Percentiles rank a stretch among this genome's conserved stretches.
phyloP scores from a whole-genome alignment of 2,888 invertebrate genomes.

The Dorcus hopei region DNA sequence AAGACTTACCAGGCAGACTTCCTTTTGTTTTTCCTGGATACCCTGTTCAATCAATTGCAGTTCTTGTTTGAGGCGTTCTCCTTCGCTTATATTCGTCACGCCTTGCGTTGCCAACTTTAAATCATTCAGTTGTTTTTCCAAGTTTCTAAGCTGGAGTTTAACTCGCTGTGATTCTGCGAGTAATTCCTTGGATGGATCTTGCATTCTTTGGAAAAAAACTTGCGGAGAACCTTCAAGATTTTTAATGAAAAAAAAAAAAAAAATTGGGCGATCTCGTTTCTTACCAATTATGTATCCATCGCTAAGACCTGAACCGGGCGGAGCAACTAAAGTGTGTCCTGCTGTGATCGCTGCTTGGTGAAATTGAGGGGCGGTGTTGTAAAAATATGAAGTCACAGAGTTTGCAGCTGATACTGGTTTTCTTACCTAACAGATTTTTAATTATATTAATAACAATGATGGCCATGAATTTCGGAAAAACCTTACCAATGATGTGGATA shows the following conservation, averaged over 20 bases:
- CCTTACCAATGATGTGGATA: slow-evolving; percentile 40
- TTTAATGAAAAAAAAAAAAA: neutral
- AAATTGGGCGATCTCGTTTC: neutral
- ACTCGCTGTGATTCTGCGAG: slow-evolving; percentile 60
- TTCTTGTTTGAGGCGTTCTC: slow-evolving; percentile 58
- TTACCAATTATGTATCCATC: slow-evolving; percentile 52
- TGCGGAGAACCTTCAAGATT: slow-evolving; percentile 39
- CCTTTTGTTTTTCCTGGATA: slow-evolving; percentile 60
- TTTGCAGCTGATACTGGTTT: slow-evolving; percentile 53
- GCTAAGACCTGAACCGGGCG: slow-evolving; percentile 41
- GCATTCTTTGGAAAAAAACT: slow-evolving; percentile 42
- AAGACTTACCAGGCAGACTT: slow-evolving; percentile 50
- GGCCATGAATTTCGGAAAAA: neutral
- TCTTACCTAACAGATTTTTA: slow-evolving; percentile 33
- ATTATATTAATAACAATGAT: neutral
- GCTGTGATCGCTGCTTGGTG: slow-evolving; percentile 39
- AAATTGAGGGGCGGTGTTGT: slow-evolving; percentile 39
- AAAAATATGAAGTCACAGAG: slow-evolving; percentile 51
- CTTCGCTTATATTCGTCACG: slow-evolving; percentile 53
- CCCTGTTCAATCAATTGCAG: slow-evolving; percentile 61
- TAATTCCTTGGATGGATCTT: slow-evolving; percentile 48
- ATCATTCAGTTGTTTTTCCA: slow-evolving; percentile 62
- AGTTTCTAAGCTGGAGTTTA: slow-evolving; percentile 57
- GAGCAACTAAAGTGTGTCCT: slow-evolving; percentile 35
- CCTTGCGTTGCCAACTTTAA: slow-evolving; percentile 56